Base-by-base conservation (phyloP, 2,113 vertebrate genomes). In the Cyprinus carpio region DNA sequence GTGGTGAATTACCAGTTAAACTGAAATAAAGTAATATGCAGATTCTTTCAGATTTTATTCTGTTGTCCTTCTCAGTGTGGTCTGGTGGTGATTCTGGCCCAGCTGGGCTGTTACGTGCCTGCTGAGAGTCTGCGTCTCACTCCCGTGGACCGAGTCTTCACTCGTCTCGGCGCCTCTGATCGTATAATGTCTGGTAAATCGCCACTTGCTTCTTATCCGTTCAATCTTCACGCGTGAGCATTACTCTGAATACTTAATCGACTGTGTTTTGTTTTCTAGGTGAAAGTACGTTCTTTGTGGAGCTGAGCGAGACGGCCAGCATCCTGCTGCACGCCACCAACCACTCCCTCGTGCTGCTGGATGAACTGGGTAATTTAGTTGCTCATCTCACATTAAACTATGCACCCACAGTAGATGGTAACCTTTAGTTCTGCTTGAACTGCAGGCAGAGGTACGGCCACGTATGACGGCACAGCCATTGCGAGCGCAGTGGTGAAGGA, bases 201-300 rank as follows among this genome's bases (percentile, higher is more conserved):
- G 18, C 4, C 18, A 15, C 3, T 40, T 20, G 25, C n/a, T 18
- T 18, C 4, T 31, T 25, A 2, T 37, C 58, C 1, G 0, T 20
- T 27, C 29, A 29, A 9, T 1, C 9, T 29, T 54, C n/a, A 51
- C 2, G 31, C 25, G 64, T 43, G 46, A 13, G 67, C 20, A 56
- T 74, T 23, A 15, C 23, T 43, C 11, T 43, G 29, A 11, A n/a
- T 15, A 72, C 20, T 46, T 9, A 6, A 31, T 18, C 11, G 37
- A 8, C 8, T 71, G 1, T 85, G 46, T 65, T 40, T 71, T 87
- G 7, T 58, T 6, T 54, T 54, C 16, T 54, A 99, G 98, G 98
- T 81, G 98, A 99, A 93, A 99, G 98, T 86, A 99, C 98, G 8
- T 99, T n/a, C 93, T 99, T 99, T 56, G 97, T 99, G 90, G 98